phyloP scores from a whole-genome alignment of 1,140 invertebrate species.

The Ganaspis sp. region DNA sequence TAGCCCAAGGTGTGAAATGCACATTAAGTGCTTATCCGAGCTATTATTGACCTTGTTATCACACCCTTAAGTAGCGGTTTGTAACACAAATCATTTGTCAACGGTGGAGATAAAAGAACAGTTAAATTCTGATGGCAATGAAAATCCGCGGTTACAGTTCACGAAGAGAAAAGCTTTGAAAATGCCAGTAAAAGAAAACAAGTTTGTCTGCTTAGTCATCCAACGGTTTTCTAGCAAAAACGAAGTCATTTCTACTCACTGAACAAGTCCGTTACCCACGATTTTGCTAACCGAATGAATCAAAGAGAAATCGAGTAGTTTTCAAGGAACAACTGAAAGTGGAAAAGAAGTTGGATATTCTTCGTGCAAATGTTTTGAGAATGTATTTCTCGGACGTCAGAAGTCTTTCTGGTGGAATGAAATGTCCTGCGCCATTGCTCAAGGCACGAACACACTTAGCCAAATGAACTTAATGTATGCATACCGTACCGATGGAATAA shows the following conservation, averaged over 20 bases:
- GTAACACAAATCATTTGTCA: neutral
- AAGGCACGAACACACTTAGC: neutral
- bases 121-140: neutral
- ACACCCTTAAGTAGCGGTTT: neutral
- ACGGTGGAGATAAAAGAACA: neutral
- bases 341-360: no score
- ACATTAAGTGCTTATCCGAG: no score
- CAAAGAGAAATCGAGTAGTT: neutral
- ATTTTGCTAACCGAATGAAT: neutral
- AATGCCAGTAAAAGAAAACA: neutral
- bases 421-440: no score
- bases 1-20: no score
- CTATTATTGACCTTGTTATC: no score
- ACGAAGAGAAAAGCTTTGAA: constrained; percentile 1
- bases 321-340: neutral
- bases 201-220: constrained; percentile 4
- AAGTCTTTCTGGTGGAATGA: no score
- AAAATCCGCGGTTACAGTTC: neutral
- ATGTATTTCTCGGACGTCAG: no score
- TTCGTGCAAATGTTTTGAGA: no score
- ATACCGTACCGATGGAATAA: constrained; percentile 52
- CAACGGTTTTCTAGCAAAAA: constrained; percentile 2
- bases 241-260: neutral
- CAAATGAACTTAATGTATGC: constrained; percentile 48
- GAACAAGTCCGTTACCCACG: neutral